Percentiles rank a stretch among this genome's conserved stretches.
Evolutionary conservation across 2,797 vertebrate species (phyloP).

Genomic region (Decapterus maruadsi): DNA sequence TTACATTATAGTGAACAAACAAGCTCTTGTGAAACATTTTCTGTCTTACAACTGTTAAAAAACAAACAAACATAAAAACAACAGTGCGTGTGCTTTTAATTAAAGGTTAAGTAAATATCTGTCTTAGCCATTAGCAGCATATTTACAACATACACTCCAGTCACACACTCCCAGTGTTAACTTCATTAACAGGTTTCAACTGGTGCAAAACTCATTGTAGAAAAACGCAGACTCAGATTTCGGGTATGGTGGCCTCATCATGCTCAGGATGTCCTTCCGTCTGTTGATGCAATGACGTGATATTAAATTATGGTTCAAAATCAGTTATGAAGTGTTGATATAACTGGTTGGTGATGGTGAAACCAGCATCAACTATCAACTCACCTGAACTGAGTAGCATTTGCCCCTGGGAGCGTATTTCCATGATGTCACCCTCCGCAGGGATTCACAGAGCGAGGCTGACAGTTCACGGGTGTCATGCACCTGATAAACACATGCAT

Average conservation of each 20-base stretch:
- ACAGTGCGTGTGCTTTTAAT: not conserved
- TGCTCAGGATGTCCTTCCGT: constrained; percentile 41
- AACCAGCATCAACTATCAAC: constrained; percentile 12
- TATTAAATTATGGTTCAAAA: not conserved
- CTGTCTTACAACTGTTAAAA: not conserved
- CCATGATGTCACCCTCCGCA: constrained; percentile 74
- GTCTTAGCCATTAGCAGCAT: not conserved
- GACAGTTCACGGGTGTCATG: constrained; percentile 75
- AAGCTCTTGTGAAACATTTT: not conserved
- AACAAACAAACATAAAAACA: not conserved
- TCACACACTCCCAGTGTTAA: not conserved
- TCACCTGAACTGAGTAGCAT: constrained; percentile 73
- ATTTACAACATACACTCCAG: not conserved
- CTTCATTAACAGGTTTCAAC: not conserved
- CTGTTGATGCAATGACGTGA: constrained; percentile 54
- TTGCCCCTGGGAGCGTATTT: constrained; percentile 64
- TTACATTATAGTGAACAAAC: not conserved
- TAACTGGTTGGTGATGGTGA: not conserved
- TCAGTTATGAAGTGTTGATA: constrained; percentile 4
- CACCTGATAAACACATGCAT: constrained; percentile 74
- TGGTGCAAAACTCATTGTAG: constrained; percentile 7
- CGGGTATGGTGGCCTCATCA: constrained; percentile 42
- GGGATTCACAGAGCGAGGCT: constrained; percentile 68
- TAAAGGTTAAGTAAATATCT: not conserved
- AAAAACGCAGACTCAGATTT: constrained; percentile 63